Evolutionary conservation across 2,888 invertebrate genomes (phyloP).

Genomic region (Eupsilia transversa): DNA sequence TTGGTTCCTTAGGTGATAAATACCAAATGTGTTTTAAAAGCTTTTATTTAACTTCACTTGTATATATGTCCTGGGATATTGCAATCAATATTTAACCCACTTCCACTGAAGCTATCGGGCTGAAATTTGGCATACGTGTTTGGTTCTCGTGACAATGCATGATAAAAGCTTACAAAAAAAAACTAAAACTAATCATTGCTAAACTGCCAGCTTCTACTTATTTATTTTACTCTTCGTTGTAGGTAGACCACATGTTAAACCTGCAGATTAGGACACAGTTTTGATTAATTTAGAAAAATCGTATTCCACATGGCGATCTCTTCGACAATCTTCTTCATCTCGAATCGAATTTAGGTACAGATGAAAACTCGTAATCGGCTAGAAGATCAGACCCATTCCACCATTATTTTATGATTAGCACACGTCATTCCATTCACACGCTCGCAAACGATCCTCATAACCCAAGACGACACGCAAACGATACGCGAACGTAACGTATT

Average conservation of each 20-base stretch:
- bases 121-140: too few species aligned
- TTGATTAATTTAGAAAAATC: background rate
- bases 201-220: background rate
- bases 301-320: background rate
- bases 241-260: background rate
- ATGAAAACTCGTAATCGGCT: conserved; percentile 6
- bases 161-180: too few species aligned
- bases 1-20: background rate
- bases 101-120: too few species aligned
- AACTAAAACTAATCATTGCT: too few species aligned
- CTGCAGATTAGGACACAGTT: background rate
- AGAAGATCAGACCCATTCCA: background rate
- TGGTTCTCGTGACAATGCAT: too few species aligned
- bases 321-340: background rate
- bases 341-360: background rate
- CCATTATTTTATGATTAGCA: conserved; percentile 47
- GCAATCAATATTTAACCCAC: too few species aligned
- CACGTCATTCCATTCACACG: conserved; percentile 51
- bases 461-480: conserved; percentile 53
- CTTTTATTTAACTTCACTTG: too few species aligned
- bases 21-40: background rate
- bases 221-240: background rate
- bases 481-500: conserved; percentile 68
- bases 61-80: too few species aligned
- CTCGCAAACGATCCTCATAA: conserved; percentile 50